Conservation (phyloP, 1,140 invertebrate genomes). For the Drusus annulatus region DNA sequence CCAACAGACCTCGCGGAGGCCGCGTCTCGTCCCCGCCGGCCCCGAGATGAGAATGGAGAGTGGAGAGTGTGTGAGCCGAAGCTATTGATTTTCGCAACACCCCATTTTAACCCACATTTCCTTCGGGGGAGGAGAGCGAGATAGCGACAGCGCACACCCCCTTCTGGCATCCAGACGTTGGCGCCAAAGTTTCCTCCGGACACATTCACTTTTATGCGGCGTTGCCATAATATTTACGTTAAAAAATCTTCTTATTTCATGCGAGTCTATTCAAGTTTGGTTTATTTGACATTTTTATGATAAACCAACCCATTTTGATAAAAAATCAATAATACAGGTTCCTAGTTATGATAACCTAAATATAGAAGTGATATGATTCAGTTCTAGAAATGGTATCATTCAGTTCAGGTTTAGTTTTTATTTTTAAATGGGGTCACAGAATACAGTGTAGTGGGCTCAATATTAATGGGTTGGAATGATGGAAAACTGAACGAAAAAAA, state of each 20-base stretch:
- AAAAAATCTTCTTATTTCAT: background rate
- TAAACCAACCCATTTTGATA: too few species aligned
- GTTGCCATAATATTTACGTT: constrained; percentile 40
- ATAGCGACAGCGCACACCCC: constrained; percentile 32
- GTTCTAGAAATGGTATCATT: too few species aligned
- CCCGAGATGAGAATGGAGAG: background rate
- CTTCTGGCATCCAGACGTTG: constrained; percentile 35
- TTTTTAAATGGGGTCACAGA: too few species aligned
- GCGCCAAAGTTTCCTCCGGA: constrained; percentile 48
- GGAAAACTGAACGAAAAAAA: too few species aligned
- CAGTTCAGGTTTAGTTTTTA: too few species aligned
- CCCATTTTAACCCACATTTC: constrained; percentile 56
- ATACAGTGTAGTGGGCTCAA: too few species aligned
- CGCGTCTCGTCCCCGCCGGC: background rate
- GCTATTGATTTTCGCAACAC: constrained; percentile 57
- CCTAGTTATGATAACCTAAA: too few species aligned
- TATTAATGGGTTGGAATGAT: too few species aligned
- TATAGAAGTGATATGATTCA: too few species aligned
- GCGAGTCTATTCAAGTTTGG: too few species aligned
- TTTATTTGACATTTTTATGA: too few species aligned
- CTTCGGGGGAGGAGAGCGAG: constrained; percentile 48
- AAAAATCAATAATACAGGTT: too few species aligned
- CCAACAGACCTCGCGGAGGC: background rate
- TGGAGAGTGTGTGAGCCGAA: constrained; percentile 9
- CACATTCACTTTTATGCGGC: constrained; percentile 49